Base-by-base conservation (phyloP, 1,140 invertebrate species). In the Melanaphis sacchari region DNA sequence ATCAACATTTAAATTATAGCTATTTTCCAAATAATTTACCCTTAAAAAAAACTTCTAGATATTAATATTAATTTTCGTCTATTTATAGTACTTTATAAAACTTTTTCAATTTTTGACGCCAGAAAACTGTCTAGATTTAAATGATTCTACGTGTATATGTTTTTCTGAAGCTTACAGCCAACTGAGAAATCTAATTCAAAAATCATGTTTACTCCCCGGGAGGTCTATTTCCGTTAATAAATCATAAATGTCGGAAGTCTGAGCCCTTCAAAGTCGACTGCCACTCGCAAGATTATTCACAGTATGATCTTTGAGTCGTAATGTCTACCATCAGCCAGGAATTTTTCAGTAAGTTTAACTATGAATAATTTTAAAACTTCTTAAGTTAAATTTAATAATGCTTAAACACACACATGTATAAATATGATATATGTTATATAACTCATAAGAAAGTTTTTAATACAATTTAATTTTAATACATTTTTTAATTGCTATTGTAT, bases 271-370 rank as follows among this genome's bases (percentile, higher is more conserved):
- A 93, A 93, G 81, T 8, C 38, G 46, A 40, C 76, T 54, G 52
- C 46, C 46, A 82, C 46, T 93, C 24, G n/a, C 46, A 26, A 93
- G 91, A 54, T 93, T 93, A 93, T 85, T 93, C 91, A 93, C 91
- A 93, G 91, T 93, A 93, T 93, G 91, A 81, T 93, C 91, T 84
- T 93, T 93, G 91, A 93, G 91, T 93, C 91, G 91, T 93, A 93
- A 93, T 93, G 91, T 93, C 91, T 93, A 52, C 91, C 81, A 84
- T 84, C 91, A 93, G n/a, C 76, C 91, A 9, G 46, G 66, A 85
- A 85, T 26, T 85, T 40, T 93, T 93, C 46, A 84, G 91, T 93
- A 84, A 93, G 91, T 93, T 31, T 41, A 18, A 85, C 38, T 90
- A 66, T 59, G 11, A 90, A 59, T 59, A 31, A 66, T 21, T 90